These are phyloP conservation scores for Ligdia adustata DNA, from an alignment of 2,888 invertebrate genomes.

Conservation along the genomic window DNA sequence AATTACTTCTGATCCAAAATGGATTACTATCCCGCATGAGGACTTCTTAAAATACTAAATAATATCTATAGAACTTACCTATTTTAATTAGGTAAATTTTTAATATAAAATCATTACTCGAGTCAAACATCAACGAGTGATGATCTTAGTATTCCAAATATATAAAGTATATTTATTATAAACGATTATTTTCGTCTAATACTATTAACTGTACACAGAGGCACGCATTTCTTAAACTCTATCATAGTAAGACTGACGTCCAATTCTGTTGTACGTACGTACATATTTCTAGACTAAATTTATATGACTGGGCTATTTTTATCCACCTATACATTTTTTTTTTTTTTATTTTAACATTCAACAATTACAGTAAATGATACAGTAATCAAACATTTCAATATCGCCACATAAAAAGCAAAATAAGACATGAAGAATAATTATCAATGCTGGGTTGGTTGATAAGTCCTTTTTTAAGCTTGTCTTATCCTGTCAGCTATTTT, in stretches of 20 bases:
- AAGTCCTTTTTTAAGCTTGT: no score
- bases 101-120: slow-evolving; percentile 43
- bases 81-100: slow-evolving; percentile 47
- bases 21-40: slow-evolving; percentile 58
- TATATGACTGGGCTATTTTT: no score
- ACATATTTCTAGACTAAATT: neutral
- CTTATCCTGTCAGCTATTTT: no score
- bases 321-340: no score
- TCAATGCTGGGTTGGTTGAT: no score
- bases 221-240: slow-evolving; percentile 79
- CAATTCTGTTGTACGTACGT: neutral
- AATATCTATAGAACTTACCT: slow-evolving; percentile 53
- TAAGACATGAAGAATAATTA: no score
- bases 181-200: slow-evolving; percentile 45
- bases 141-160: slow-evolving; percentile 33
- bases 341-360: no score
- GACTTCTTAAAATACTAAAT: slow-evolving; percentile 68
- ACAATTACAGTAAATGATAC: no score
- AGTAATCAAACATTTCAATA: no score
- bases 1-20: slow-evolving; percentile 36
- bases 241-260: slow-evolving; percentile 46
- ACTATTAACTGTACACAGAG: slow-evolving; percentile 75
- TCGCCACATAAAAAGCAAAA: no score
- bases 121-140: slow-evolving; percentile 30
- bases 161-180: slow-evolving; percentile 38